phyloP scores from a whole-genome alignment of 1,140 invertebrate species.

The Rhynchophorus ferrugineus region DNA sequence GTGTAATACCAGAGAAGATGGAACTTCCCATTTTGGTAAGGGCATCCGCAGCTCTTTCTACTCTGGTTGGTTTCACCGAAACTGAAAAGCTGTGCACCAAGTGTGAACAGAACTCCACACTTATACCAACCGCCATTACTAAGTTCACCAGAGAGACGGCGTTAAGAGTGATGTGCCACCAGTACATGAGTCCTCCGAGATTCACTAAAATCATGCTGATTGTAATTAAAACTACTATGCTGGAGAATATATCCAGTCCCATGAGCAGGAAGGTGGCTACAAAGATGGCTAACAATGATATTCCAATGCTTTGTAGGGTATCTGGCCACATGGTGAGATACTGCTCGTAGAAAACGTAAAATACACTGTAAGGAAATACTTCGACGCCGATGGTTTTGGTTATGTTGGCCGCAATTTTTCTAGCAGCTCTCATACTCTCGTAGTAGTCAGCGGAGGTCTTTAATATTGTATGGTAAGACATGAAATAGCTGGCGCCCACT shows the following conservation, averaged over 20 bases:
- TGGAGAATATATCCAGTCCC: slow-evolving; percentile 86
- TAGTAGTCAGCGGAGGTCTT: slow-evolving; percentile 91
- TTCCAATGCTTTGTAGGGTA: slow-evolving; percentile 76
- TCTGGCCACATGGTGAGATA: slow-evolving; percentile 95
- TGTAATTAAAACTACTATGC: slow-evolving; percentile 80
- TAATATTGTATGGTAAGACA: slow-evolving; percentile 92
- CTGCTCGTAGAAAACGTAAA: slow-evolving; percentile 99
- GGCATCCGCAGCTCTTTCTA: slow-evolving; percentile 73
- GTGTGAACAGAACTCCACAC: slow-evolving; percentile 98
- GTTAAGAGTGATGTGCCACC: slow-evolving; percentile 93
- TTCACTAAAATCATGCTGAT: slow-evolving; percentile 93
- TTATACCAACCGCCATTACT: slow-evolving; percentile 97
- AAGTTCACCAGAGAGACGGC: slow-evolving; percentile 96
- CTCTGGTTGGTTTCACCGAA: slow-evolving; percentile 59
- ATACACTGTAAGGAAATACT: slow-evolving; percentile 97
- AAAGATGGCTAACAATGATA: slow-evolving; percentile 88
- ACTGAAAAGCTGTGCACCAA: slow-evolving; percentile 88
- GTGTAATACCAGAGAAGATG: slow-evolving; percentile 92
- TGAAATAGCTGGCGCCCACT: slow-evolving; percentile 78
- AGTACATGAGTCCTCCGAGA: slow-evolving; percentile 93
- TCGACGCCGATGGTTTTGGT: slow-evolving; percentile 47
- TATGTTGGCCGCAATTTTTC: slow-evolving; percentile 51
- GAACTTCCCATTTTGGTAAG: slow-evolving; percentile 90
- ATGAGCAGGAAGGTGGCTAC: slow-evolving; percentile 89
- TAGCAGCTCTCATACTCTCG: slow-evolving; percentile 72